A percentile compares a stretch with the other conserved stretches of the same genome.
Conservation (phyloP, 2,113 vertebrate species). For the Brachionichthys hirsutus region DNA sequence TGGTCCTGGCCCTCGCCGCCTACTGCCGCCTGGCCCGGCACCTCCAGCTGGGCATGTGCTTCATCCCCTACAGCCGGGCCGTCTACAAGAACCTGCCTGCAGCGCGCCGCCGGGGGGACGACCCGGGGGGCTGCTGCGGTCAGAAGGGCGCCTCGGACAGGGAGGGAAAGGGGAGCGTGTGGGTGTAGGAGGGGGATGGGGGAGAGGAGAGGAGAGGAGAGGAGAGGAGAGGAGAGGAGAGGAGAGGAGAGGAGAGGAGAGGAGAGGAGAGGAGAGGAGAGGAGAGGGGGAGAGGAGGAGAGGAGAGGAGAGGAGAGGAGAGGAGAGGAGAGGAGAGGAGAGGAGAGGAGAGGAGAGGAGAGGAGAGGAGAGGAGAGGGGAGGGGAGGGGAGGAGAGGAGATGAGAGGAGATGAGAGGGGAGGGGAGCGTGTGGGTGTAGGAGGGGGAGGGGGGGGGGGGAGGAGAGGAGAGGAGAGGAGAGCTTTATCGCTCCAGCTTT, state of each 20-base stretch:
- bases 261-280: conserved; percentile 25
- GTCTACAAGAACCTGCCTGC: conserved; percentile 83
- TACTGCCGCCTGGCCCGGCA: conserved; percentile 86
- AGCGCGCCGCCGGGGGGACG: conserved; percentile 47
- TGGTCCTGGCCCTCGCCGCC: conserved; percentile 86
- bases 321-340: conserved; percentile 16
- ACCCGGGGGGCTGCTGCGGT: conserved; percentile 64
- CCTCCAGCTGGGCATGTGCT: conserved; percentile 86
- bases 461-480: conserved; percentile 25
- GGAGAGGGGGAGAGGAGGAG: conserved; percentile 59
- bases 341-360: conserved; percentile 29
- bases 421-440: conserved; percentile 86
- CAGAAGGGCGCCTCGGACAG: conserved; percentile 56
- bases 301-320: neutral
- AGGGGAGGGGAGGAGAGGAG: too few species aligned
- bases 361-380: too few species aligned
- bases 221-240: conserved; percentile 67
- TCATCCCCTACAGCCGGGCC: conserved; percentile 89
- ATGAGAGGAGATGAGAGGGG: too few species aligned
- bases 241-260: neutral
- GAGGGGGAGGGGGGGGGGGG: neutral
- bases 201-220: neutral
- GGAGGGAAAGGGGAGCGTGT: conserved; percentile 78
- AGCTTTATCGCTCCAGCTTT: conserved; percentile 28
- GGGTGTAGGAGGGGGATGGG: conserved; percentile 77